phyloP scores from a whole-genome alignment of 2,797 vertebrate species.

The Semaprochilodus insignis region DNA sequence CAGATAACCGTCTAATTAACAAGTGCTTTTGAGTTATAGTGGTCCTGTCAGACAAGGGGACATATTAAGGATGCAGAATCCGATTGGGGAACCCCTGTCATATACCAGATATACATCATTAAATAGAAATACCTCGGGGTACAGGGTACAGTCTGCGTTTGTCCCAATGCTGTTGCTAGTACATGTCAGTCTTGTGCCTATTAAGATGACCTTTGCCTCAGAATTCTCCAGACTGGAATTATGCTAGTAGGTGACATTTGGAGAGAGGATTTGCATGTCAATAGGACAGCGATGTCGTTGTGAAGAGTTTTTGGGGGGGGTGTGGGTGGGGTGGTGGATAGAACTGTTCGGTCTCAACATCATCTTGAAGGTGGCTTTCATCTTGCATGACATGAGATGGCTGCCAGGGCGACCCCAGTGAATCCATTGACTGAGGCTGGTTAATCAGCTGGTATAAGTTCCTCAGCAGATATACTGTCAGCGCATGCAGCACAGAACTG shows the following conservation, averaged over 20 bases:
- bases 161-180: background rate
- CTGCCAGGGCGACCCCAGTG: background rate
- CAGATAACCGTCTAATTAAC: too few species aligned
- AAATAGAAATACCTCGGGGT: background rate
- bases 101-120: background rate
- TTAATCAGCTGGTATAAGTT: constrained; percentile 4
- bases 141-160: background rate
- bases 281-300: constrained; percentile 30
- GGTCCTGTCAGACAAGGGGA: too few species aligned
- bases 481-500: background rate
- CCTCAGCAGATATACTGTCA: constrained; percentile 20
- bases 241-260: constrained; percentile 26
- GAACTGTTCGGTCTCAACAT: background rate
- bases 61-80: too few species aligned
- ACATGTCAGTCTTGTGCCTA: background rate
- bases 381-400: constrained; percentile 15
- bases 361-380: background rate
- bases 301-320: constrained; percentile 12
- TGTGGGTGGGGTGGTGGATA: background rate
- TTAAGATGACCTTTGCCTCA: background rate
- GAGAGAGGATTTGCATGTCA: constrained; percentile 58
- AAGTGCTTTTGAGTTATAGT: too few species aligned
- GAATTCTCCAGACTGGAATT: background rate
- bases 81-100: background rate
- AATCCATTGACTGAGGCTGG: background rate